Conservation (phyloP, 2,888 invertebrate genomes). For the Ormyrus labotus region DNA sequence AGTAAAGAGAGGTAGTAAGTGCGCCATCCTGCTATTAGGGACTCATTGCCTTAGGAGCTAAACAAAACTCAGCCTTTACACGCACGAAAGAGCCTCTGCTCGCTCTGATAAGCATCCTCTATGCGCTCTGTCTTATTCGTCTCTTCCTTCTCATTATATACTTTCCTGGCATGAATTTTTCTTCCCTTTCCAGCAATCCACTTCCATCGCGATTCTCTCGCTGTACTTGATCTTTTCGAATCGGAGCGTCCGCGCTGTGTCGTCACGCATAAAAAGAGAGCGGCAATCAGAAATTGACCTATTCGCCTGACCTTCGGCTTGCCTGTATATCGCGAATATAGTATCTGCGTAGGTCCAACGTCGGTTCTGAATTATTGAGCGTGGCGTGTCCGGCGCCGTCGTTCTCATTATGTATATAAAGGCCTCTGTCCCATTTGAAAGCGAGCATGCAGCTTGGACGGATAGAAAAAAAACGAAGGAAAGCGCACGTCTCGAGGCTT, state of each 20-base stretch:
- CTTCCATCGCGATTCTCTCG: not conserved
- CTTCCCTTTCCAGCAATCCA: not conserved
- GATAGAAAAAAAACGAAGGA: too few species aligned
- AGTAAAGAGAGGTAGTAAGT: not conserved
- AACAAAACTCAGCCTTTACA: conserved; percentile 44
- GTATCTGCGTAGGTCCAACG: too few species aligned
- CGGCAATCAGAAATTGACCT: too few species aligned
- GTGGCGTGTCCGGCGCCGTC: not conserved
- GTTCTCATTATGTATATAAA: not conserved
- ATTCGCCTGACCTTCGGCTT: too few species aligned
- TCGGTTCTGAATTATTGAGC: conserved; percentile 13
- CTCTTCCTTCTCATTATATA: not conserved
- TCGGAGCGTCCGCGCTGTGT: too few species aligned
- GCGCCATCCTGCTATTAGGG: conserved; percentile 52
- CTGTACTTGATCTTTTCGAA: not conserved
- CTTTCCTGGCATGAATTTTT: not conserved
- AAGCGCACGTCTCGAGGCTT: too few species aligned
- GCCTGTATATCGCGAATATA: too few species aligned
- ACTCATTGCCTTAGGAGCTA: conserved; percentile 48
- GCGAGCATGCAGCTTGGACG: too few species aligned
- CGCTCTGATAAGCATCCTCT: conserved; percentile 49
- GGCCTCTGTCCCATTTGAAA: too few species aligned
- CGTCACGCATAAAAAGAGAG: too few species aligned
- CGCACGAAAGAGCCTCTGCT: conserved; percentile 25
- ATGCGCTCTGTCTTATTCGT: not conserved